Conservation (phyloP, 2,113 vertebrate species). For the Salminus brasiliensis region DNA sequence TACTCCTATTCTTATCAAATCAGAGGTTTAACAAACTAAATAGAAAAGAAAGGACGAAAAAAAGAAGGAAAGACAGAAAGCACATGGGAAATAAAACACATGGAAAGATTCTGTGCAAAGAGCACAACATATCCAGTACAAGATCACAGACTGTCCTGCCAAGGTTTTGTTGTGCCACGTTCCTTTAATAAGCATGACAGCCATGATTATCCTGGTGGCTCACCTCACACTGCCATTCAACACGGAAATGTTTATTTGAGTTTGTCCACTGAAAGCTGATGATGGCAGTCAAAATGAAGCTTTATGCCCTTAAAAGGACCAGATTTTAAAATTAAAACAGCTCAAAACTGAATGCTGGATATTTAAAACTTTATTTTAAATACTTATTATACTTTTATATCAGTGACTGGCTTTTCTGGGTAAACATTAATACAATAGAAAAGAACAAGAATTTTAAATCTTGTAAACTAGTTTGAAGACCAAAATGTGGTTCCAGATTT, state of each 20-base stretch:
- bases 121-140: background rate
- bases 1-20: background rate
- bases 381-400: too few relatives aligned
- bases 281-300: background rate
- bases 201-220: background rate
- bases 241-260: background rate
- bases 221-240: background rate
- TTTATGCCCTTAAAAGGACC: background rate
- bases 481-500: too few relatives aligned
- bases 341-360: too few relatives aligned
- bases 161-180: background rate
- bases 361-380: too few relatives aligned
- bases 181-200: constrained; percentile 3
- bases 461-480: too few relatives aligned
- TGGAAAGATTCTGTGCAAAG: background rate
- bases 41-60: background rate
- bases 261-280: background rate
- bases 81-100: background rate
- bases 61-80: too few relatives aligned
- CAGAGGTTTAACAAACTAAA: background rate
- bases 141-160: background rate
- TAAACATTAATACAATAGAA: too few relatives aligned
- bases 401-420: too few relatives aligned
- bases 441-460: too few relatives aligned
- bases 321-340: background rate